Evolutionary conservation across 2,113 vertebrate genomes (phyloP).

Genomic region (Rhinoptilus africanus): DNA sequence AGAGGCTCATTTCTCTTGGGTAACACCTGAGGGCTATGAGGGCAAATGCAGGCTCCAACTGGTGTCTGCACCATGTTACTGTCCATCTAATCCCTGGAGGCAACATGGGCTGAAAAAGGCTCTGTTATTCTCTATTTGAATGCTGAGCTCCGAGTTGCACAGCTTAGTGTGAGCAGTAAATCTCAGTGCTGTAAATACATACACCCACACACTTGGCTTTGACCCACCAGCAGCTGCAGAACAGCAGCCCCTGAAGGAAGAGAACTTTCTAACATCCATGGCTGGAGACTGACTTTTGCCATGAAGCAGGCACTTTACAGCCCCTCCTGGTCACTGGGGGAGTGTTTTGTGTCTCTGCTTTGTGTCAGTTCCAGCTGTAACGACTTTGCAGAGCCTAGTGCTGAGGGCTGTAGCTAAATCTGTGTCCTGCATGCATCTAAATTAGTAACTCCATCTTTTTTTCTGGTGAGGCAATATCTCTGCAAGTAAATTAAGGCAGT

Average conservation of each 20-base stretch:
- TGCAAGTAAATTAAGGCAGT: neutral
- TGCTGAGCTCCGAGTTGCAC: neutral
- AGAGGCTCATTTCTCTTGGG: neutral
- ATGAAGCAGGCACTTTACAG: neutral
- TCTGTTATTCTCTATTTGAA: neutral
- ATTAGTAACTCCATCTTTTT: neutral
- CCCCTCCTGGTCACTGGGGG: neutral
- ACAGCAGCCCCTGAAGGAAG: neutral
- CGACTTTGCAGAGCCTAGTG: neutral
- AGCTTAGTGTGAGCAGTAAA: neutral
- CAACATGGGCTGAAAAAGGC: neutral
- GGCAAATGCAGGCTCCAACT: fast-evolving
- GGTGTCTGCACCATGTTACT: neutral
- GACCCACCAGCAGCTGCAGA: neutral
- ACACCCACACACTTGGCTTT: neutral
- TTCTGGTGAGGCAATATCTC: neutral
- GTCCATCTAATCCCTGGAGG: neutral
- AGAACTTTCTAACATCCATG: neutral
- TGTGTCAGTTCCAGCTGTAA: neutral
- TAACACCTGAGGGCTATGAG: neutral
- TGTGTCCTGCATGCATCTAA: neutral
- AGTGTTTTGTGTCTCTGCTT: neutral
- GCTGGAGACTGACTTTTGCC: neutral
- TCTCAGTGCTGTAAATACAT: neutral
- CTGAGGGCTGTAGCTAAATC: neutral